These are phyloP conservation scores for Cryptotis parvus DNA, from an alignment of 2,113 vertebrate species.

Conservation along the genomic window DNA sequence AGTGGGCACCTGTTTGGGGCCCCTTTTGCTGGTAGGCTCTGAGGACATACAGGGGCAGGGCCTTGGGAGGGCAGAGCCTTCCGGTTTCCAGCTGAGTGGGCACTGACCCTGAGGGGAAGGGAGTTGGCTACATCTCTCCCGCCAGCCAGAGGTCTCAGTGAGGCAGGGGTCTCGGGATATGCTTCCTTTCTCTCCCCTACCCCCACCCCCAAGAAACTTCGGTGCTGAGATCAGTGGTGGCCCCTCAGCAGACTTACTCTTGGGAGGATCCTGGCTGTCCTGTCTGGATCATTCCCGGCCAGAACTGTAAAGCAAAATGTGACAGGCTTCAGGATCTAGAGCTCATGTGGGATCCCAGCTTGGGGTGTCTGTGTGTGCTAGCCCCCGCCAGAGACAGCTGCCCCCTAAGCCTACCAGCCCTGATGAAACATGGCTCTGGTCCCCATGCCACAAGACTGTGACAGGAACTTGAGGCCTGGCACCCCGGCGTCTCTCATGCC, in stretches of 20 bases:
- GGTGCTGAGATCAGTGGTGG: rapidly evolving
- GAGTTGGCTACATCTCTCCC: background rate
- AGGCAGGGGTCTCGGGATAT: background rate
- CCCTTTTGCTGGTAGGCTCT: background rate
- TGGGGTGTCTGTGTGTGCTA: rapidly evolving
- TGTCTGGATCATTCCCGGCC: constrained; percentile 98
- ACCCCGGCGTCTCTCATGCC: no score
- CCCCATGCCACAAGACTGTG: background rate
- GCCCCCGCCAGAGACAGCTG: background rate
- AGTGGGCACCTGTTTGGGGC: background rate
- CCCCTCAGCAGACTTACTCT: constrained; percentile 93
- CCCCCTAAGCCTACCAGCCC: background rate
- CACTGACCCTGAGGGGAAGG: background rate
- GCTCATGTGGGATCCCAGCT: background rate
- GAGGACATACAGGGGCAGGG: background rate
- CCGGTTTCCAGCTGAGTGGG: background rate
- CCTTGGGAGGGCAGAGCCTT: background rate
- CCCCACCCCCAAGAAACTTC: background rate
- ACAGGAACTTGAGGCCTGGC: background rate
- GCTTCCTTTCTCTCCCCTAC: background rate
- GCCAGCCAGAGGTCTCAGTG: background rate
- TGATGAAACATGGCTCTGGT: background rate
- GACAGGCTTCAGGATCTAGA: constrained; percentile 59
- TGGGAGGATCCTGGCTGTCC: constrained; percentile 98
- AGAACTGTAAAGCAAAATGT: constrained; percentile 91